These are phyloP conservation scores for Meghimatium bilineatum DNA, from an alignment of 2,888 invertebrate species.

Conservation along the genomic window DNA sequence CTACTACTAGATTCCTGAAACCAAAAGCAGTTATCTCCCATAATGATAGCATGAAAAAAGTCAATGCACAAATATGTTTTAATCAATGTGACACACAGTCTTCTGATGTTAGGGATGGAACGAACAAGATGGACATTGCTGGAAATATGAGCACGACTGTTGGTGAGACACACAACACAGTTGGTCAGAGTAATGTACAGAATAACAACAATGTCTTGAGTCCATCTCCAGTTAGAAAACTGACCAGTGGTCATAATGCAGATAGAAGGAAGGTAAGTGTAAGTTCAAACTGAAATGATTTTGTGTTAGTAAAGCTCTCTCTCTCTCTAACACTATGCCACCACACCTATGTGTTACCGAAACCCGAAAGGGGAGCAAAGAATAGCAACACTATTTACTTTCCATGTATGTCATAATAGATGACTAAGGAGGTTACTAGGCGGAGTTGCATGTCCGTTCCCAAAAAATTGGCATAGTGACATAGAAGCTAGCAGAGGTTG, in stretches of 20 bases:
- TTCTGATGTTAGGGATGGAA: not conserved
- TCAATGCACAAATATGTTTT: not conserved
- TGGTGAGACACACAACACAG: constrained; percentile 43
- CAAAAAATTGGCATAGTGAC: too few species aligned
- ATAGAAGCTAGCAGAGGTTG: too few species aligned
- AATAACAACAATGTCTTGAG: not conserved
- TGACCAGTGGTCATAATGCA: constrained; percentile 56
- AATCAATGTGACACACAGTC: not conserved
- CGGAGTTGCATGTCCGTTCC: too few species aligned
- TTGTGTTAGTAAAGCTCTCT: too few species aligned
- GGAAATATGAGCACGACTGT: constrained; percentile 8
- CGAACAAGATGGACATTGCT: constrained; percentile 5
- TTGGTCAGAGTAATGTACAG: not conserved
- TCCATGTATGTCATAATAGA: too few species aligned
- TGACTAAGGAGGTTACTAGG: too few species aligned
- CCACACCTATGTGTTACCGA: too few species aligned
- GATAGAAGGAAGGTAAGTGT: constrained; percentile 66
- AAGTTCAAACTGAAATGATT: not conserved
- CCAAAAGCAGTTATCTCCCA: constrained; percentile 12
- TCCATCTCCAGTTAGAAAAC: constrained; percentile 40
- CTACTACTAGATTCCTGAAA: constrained; percentile 51
- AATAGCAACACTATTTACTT: too few species aligned
- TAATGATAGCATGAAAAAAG: not conserved
- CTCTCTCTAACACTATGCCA: too few species aligned
- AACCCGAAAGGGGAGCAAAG: too few species aligned